phyloP scores from a whole-genome alignment of 2,888 invertebrate genomes.

The Lasioglossum calceatum region DNA sequence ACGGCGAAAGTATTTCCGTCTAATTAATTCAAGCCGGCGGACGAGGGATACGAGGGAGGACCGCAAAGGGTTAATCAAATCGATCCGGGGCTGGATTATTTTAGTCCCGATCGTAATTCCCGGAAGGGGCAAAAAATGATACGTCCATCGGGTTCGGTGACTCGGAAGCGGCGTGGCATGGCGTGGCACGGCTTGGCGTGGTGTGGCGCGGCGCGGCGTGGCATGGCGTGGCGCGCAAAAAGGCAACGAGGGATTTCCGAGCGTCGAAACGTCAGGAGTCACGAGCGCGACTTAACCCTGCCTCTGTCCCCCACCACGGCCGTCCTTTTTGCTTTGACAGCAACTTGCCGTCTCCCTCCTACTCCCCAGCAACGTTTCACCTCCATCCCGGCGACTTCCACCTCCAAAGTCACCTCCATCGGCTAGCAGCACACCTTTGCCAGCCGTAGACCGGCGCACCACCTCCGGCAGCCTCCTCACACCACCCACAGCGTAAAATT shows the following conservation, averaged over 20 bases:
- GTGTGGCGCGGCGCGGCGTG: not conserved
- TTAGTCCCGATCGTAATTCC: slow-evolving; percentile 13
- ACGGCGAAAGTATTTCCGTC: slow-evolving; percentile 15
- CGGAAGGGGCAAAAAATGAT: slow-evolving; percentile 25
- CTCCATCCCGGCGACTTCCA: slow-evolving; percentile 56
- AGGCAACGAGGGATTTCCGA: slow-evolving; percentile 8
- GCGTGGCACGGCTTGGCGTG: not conserved
- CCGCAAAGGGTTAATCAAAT: slow-evolving; percentile 30
- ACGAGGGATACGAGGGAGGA: not conserved
- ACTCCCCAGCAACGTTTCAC: slow-evolving; percentile 34
- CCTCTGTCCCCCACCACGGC: slow-evolving; percentile 15
- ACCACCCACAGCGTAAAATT: slow-evolving; percentile 70
- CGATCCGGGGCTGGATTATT: not conserved
- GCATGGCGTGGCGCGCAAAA: not conserved
- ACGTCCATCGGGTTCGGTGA: slow-evolving; percentile 30
- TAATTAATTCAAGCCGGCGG: slow-evolving; percentile 9
- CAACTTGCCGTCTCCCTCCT: slow-evolving; percentile 63
- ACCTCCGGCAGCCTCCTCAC: slow-evolving; percentile 37
- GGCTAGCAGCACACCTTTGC: slow-evolving; percentile 45
- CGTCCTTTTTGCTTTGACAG: slow-evolving; percentile 66
- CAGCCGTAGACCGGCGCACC: slow-evolving; percentile 53
- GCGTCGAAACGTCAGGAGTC: slow-evolving; percentile 53
- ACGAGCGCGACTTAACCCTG: slow-evolving; percentile 63
- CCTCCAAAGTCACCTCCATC: slow-evolving; percentile 56
- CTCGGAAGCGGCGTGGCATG: slow-evolving; percentile 5